Evolutionary conservation across 2,888 invertebrate genomes (phyloP).

Genomic region (Hedychridium roseum): DNA sequence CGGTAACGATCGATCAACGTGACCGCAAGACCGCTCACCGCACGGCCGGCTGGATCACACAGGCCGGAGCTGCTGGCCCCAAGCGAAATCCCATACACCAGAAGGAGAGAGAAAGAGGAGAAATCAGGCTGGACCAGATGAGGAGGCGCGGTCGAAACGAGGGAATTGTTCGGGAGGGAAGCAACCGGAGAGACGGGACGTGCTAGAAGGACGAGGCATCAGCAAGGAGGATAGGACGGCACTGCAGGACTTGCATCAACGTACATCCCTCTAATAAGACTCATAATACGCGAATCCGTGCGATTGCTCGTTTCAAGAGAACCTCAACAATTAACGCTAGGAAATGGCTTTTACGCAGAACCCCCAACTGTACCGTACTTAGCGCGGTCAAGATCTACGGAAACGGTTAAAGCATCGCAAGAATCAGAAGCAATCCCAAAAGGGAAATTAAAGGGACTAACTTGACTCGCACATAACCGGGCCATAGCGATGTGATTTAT

Average conservation of each 20-base stretch:
- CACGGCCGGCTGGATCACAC: slow-evolving; percentile 16
- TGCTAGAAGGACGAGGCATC: not conserved
- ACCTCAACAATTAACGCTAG: too few relatives aligned
- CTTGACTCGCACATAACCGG: too few relatives aligned
- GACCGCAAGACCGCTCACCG: slow-evolving; percentile 43
- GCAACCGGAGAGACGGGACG: not conserved
- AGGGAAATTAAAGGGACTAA: too few relatives aligned
- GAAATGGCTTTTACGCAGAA: too few relatives aligned
- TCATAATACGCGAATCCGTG: not conserved
- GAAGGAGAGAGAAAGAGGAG: slow-evolving; percentile 6
- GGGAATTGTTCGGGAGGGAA: slow-evolving; percentile 21
- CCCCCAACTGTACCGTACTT: too few relatives aligned
- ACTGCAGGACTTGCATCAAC: not conserved
- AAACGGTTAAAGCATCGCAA: too few relatives aligned
- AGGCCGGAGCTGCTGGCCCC: slow-evolving; percentile 5
- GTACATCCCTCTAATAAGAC: not conserved
- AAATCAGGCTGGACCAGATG: slow-evolving; percentile 23
- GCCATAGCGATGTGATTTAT: too few relatives aligned
- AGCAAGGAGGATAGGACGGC: too few relatives aligned
- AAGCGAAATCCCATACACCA: slow-evolving; percentile 10
- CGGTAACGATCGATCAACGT: slow-evolving; percentile 47
- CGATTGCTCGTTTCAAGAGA: too few relatives aligned
- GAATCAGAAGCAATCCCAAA: too few relatives aligned
- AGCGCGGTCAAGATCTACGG: too few relatives aligned
- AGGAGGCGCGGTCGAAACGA: slow-evolving; percentile 35